Percentiles rank a stretch among this genome's conserved stretches.
phyloP scores from a whole-genome alignment of 2,797 vertebrate genomes.

The Podarcis lilfordi region DNA sequence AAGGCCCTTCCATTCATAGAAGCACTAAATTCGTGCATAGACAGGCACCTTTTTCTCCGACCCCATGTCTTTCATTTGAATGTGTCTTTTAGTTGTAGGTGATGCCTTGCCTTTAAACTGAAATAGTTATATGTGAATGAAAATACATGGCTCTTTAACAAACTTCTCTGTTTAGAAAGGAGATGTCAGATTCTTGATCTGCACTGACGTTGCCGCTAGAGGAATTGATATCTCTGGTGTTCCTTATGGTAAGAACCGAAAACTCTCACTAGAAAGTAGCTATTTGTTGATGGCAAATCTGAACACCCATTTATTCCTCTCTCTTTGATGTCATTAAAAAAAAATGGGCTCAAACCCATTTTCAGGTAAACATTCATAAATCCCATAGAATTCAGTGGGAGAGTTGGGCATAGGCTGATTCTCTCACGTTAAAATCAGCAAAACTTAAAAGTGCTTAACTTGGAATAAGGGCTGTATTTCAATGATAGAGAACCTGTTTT shows the following conservation, averaged over 20 bases:
- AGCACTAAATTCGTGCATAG: not conserved
- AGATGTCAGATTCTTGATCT: conserved; percentile 93
- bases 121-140: not conserved
- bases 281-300: not conserved
- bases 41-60: not conserved
- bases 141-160: not conserved
- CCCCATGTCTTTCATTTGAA: not conserved
- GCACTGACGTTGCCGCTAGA: conserved; percentile 97
- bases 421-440: not conserved
- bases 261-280: not conserved
- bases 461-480: not conserved
- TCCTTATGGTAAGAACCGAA: conserved; percentile 87
- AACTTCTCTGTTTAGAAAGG: conserved; percentile 80
- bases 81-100: not conserved
- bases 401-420: not conserved
- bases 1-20: not conserved
- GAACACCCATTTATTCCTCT: rapidly evolving
- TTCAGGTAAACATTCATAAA: not conserved
- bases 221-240: conserved; percentile 96
- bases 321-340: not conserved
- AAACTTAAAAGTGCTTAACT: not conserved
- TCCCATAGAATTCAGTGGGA: not conserved
- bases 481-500: not conserved
- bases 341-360: not conserved
- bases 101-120: not conserved